Evolutionary conservation across 2,888 invertebrate species (phyloP), one percentile per base, ranked within the genome.

Genomic region (Cephus runcator): DNA sequence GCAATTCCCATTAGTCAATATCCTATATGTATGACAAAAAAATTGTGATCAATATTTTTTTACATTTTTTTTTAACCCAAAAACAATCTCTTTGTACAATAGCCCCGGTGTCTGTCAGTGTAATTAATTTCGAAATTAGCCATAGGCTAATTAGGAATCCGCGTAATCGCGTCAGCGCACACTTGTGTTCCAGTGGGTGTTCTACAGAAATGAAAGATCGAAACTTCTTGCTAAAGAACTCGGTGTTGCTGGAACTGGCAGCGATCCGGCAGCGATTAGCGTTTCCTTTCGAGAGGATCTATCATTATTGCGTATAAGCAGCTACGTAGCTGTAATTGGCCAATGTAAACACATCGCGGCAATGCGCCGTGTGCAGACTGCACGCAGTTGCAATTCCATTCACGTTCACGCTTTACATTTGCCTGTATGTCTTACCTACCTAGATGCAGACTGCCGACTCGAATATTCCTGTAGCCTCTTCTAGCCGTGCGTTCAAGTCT

Each of bases 401-500:
- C 83, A 77, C 35, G 78, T 79, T 78, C 79, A 40, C 73, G 40
- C 79, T 80, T 74, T 69, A 74, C 76, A 80, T 79, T 79, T 79
- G 34, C 31, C 68, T 79, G 76, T 77, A 73, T 77, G 69, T 73
- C 76, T 80, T 73, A 78, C 87, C 86, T 82, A 88, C 88, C 88
- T 83, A 85, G 83, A 83, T 81, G 81, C 81, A 78, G 82, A 82
- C 78, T 79, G 81, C 81, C 73, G 83, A 79, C 81, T 81, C 83
- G 80, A 82, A 83, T 85, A 85, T 87, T 83, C 84, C 85, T 85
- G 81, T 82, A 81, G 77, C 81, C 84, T 80, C 83, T 83, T 78
- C 83, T 83, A 75, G 69, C 80, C 87, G 80, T 78, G 86, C 88
- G 89, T 89, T 81, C 83, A 87, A 86, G 87, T 89, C 89, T 87